A percentile compares a stretch with the other conserved stretches of the same genome.
These are phyloP conservation scores for Myrmecobius fasciatus DNA, from an alignment of 2,113 vertebrate species.

Conservation along the genomic window DNA sequence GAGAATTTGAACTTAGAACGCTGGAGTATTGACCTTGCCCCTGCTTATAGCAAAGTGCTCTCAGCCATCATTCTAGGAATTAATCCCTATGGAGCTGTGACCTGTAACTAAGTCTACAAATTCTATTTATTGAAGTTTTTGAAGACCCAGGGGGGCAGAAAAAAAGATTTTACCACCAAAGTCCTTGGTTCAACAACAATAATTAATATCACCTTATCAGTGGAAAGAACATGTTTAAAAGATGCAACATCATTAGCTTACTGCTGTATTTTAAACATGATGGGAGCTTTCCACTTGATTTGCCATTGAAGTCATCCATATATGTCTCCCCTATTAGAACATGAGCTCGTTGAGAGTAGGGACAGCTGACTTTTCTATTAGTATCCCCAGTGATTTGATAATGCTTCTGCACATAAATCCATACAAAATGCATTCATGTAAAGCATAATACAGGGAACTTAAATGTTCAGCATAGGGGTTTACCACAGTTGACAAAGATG, in stretches of 20 bases:
- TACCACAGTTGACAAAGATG: no score
- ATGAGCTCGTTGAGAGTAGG: background rate
- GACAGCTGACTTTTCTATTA: background rate
- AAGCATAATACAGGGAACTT: background rate
- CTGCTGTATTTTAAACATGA: background rate
- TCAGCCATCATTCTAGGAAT: background rate
- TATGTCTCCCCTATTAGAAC: background rate
- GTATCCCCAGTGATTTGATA: background rate
- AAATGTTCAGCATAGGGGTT: no score
- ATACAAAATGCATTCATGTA: background rate
- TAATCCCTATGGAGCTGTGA: background rate
- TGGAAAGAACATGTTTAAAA: background rate
- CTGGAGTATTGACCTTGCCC: background rate
- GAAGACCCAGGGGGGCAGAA: no score
- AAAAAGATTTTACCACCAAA: no score
- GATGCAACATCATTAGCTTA: background rate
- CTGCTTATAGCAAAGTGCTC: background rate
- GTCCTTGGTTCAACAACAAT: no score
- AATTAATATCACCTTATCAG: no score
- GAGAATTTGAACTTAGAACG: background rate
- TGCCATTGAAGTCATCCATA: background rate
- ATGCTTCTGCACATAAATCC: background rate
- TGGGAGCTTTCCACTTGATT: background rate
- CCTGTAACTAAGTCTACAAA: background rate
- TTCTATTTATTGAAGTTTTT: background rate